Base-by-base conservation (phyloP, 2,113 vertebrate genomes). In the Chrysochloris asiatica region DNA sequence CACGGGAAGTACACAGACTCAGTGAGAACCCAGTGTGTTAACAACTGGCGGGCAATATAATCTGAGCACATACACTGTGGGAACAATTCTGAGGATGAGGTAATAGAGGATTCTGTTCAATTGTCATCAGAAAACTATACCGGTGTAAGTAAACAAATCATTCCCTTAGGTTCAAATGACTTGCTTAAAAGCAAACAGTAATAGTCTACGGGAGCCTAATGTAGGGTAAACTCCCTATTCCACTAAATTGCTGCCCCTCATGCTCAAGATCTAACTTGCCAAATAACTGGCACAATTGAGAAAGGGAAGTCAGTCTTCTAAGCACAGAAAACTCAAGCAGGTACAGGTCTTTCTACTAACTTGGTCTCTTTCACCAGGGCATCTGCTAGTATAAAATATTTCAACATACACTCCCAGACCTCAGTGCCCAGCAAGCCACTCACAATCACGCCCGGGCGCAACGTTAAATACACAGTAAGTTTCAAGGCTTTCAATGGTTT, bases 181-280 rank as follows among this genome's bases (percentile, higher is more conserved):
- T 38, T 93, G 48, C 67, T 83, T 93, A n/a, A 72, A 82, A 91
- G 78, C 8, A 67, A 81, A 92, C 75, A 50, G 36, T 79, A 47
- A 86, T 28, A 24, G 5, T 52, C 36, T 61, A 80, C 8, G 77
- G 54, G 54, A 87, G 65, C 76, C 5, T n/a, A 12, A 4, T 50
- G 63, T 67, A 73, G 82, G 33, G 5, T 69, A 86, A 81, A 63
- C 82, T 50, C 14, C 11, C 21, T 73, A 30, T 88, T 89, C 8
- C 50, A 63, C 1, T 45, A 59, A 87, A 65, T n/a, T n/a, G n/a
- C 48, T 48, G 54, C 28, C 17, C 30, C 72, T 75, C 17, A 16
- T 45, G 33, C 45, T 75, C 72, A 30, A 65, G 56, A 56, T 65
- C 33, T 76, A 69, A 69, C 56, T 21, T 83, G 80, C 41, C 65